Evolutionary conservation across 2,888 invertebrate species (phyloP).

Genomic region (Scaptodrosophila latifasciaeformis): DNA sequence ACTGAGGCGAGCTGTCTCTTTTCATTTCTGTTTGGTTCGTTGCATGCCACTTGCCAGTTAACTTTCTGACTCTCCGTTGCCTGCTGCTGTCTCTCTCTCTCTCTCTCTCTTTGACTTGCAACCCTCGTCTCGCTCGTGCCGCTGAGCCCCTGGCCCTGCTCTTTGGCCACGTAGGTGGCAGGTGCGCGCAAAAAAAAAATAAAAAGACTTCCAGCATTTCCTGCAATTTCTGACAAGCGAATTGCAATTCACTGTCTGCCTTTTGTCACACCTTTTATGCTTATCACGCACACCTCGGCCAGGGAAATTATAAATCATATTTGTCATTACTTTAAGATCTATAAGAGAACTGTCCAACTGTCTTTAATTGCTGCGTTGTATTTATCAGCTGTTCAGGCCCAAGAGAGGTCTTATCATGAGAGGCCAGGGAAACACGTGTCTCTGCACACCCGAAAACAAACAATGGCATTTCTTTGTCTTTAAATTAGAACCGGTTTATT

Average conservation of each 20-base stretch:
- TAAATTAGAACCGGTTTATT: background rate
- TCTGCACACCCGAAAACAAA: background rate
- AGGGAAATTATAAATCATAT: too few relatives aligned
- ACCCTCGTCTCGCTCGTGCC: conserved; percentile 16
- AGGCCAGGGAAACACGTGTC: conserved; percentile 2
- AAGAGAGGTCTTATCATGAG: conserved; percentile 21
- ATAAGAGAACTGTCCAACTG: too few relatives aligned
- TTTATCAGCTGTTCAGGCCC: too few relatives aligned
- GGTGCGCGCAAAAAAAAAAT: conserved; percentile 39
- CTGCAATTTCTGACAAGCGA: background rate
- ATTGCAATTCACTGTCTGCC: background rate
- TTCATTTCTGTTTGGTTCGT: conserved; percentile 8
- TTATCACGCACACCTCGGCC: background rate
- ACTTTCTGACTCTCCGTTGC: too few relatives aligned
- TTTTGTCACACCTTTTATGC: background rate
- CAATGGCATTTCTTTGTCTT: background rate
- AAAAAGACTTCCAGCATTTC: conserved; percentile 23
- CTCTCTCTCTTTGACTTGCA: conserved; percentile 12
- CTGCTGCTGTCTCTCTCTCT: conserved; percentile 8
- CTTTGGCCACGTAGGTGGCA: conserved; percentile 51
- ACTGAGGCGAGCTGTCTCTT: background rate
- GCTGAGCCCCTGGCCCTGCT: conserved; percentile 24
- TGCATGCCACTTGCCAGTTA: conserved; percentile 47
- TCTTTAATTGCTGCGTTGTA: too few relatives aligned
- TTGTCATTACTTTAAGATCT: too few relatives aligned